Evolutionary conservation across 2,888 invertebrate genomes (phyloP), one percentile per base, ranked within the genome.

Genomic region (Pardosa pseudoannulata): DNA sequence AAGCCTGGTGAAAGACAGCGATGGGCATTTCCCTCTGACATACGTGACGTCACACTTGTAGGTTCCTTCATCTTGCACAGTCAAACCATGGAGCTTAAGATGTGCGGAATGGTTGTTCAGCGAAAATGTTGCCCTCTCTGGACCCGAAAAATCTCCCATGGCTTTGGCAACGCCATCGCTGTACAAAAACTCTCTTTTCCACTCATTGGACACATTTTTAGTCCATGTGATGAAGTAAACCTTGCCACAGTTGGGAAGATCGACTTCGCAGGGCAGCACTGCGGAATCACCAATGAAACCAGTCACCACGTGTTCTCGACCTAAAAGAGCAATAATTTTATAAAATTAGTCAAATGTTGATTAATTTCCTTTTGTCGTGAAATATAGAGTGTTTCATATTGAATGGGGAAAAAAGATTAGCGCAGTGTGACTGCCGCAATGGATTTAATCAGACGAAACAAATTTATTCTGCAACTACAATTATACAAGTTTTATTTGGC

Each of bases 221-320:
- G 89, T 89, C 96, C 96, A 96, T 91, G 96, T 96, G 91, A 96
- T 95, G 92, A 95, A 95, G 93, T 96, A 96, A 91, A 96, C 94
- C 88, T 94, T 94, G 0, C 95, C 95, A 90, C 96, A 96, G 39
- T 94, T 93, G 19, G 93, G 90, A 65, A 91, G 91, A 90, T 95
- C 95, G 89, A 96, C 94, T 28, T 94, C 93, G 91, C 96, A 96
- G 7, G 94, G 94, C 56, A 96, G 93, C 16, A 93, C 93, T 9
- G 95, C 94, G 6, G 85, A 67, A 67, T 87, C 88, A 56, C 88
- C 88, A 39, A 88, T 81, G 67, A 87, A 83, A 9, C 88, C 87
- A 19, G 72, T 67, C 3, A 88, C 87, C 9, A 75, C 64, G 74
- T 88, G 85, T 36, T 88, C 87, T 27, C 88, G 79, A 64, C 88